phyloP scores from a whole-genome alignment of 2,113 vertebrate genomes.

The Nesoenas mayeri region DNA sequence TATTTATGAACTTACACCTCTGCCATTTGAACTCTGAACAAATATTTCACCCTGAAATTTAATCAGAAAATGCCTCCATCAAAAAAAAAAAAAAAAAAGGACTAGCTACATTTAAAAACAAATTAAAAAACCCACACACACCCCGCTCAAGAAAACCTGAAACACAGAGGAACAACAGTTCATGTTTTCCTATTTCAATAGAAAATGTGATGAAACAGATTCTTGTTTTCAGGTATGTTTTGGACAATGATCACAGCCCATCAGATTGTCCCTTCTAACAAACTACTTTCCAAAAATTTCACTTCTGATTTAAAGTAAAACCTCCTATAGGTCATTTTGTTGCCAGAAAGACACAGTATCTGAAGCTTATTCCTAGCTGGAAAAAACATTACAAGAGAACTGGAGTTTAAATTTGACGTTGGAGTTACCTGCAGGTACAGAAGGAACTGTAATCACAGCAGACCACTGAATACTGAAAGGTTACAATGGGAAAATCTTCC shows the following conservation, averaged over 20 bases:
- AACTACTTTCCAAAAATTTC: not conserved
- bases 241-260: not conserved
- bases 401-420: not conserved
- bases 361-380: not conserved
- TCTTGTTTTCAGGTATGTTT: not conserved
- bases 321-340: not conserved
- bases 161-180: not conserved
- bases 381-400: not conserved
- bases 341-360: not conserved
- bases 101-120: not conserved
- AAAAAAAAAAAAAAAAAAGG: not conserved
- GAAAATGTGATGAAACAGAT: not conserved
- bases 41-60: not conserved
- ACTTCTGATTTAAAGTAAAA: not conserved
- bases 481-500: not conserved
- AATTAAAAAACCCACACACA: not conserved
- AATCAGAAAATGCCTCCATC: not conserved
- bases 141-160: not conserved
- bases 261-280: not conserved
- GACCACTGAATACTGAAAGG: not conserved
- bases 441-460: not conserved
- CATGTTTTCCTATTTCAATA: not conserved
- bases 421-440: not conserved
- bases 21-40: not conserved
- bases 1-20: not conserved